Conservation (phyloP, 2,113 vertebrate genomes). For the Laticauda colubrina region DNA sequence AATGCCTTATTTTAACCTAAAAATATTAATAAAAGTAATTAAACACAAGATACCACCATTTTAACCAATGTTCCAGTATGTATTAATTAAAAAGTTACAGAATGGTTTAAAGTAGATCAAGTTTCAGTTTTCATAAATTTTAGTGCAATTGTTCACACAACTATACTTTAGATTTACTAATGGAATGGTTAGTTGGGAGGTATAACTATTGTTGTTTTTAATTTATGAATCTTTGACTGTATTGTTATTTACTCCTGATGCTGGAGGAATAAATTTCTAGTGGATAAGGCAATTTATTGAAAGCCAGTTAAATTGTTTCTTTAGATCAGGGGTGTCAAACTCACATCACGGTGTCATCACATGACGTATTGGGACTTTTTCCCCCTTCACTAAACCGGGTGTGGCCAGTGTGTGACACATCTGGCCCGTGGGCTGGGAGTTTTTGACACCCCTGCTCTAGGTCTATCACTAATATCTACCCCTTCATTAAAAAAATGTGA, state of each 20-base stretch:
- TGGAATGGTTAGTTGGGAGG: constrained; percentile 52
- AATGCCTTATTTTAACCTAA: constrained; percentile 1
- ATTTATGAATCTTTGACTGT: constrained; percentile 43
- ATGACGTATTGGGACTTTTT: too few species aligned
- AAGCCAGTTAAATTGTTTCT: constrained; percentile 34
- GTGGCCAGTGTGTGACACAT: too few species aligned
- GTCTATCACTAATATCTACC: constrained; percentile 33
- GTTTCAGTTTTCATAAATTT: constrained; percentile 43
- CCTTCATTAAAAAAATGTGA: constrained; percentile 31
- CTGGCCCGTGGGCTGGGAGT: too few species aligned
- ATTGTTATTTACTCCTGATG: constrained; percentile 36
- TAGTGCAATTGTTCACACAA: constrained; percentile 51
- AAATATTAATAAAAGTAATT: constrained; percentile 4
- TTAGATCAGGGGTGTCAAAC: constrained; percentile 1
- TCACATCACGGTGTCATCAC: too few species aligned
- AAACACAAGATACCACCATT: background rate
- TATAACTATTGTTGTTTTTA: constrained; percentile 39
- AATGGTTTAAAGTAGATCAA: constrained; percentile 21
- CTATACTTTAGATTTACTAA: background rate
- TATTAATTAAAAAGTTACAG: background rate
- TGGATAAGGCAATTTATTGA: background rate
- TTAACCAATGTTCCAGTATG: background rate
- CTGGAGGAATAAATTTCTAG: constrained; percentile 32
- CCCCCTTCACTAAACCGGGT: too few species aligned
- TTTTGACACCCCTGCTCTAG: background rate